Evolutionary conservation across 2,888 invertebrate species (phyloP).

Genomic region (Drosophila heteroneura): DNA sequence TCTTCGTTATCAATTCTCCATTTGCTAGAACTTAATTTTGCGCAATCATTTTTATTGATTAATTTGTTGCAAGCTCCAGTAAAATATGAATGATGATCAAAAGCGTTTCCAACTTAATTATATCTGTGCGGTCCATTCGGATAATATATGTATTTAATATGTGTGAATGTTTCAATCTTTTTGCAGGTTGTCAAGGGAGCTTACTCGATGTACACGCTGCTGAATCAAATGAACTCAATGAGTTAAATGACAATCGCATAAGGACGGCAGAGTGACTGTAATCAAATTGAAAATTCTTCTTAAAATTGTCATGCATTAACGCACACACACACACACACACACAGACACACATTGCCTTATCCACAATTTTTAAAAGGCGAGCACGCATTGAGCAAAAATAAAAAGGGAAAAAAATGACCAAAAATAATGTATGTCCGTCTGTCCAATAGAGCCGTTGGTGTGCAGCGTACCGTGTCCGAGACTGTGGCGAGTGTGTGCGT

Average conservation of each 20-base stretch:
- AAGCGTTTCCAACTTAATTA: slow-evolving; percentile 1
- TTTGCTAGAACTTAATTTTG: neutral
- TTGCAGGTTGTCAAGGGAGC: slow-evolving; percentile 76
- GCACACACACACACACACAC: slow-evolving; percentile 6
- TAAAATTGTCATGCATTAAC: slow-evolving; percentile 5
- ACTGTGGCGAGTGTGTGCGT: slow-evolving; percentile 29
- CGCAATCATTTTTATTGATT: neutral
- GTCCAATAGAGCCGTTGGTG: slow-evolving; percentile 35
- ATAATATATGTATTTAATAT: neutral
- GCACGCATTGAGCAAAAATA: slow-evolving; percentile 7
- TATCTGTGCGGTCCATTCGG: neutral
- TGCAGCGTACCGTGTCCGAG: slow-evolving; percentile 37
- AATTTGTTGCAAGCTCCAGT: neutral
- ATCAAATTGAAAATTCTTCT: slow-evolving; percentile 43
- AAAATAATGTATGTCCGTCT: neutral
- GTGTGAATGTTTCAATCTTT: neutral
- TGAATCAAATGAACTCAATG: slow-evolving; percentile 47
- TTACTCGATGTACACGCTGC: slow-evolving; percentile 76
- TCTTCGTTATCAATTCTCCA: neutral
- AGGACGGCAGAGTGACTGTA: slow-evolving; percentile 14
- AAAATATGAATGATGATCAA: neutral
- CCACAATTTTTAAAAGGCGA: slow-evolving; percentile 20
- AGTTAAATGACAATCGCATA: slow-evolving; percentile 21
- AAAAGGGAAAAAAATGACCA: neutral
- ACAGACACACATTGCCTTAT: neutral